Base-by-base conservation (phyloP, 2,113 vertebrate genomes). In the Hypomesus transpacificus region DNA sequence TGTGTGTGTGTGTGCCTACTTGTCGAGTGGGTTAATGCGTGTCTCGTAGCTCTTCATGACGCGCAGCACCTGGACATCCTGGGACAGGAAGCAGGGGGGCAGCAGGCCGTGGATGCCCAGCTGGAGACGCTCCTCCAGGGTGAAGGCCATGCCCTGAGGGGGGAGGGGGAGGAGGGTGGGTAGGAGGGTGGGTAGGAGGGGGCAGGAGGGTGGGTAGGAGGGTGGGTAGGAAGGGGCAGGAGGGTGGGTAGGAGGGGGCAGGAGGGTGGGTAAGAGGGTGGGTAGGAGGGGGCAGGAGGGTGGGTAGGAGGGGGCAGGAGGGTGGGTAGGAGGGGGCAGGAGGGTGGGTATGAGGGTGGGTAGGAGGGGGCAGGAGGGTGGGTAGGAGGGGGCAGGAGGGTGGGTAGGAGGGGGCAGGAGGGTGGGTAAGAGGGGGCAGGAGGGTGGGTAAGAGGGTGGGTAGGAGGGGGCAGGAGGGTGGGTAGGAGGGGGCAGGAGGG, bases 81-180 rank as follows among this genome's bases (percentile, higher is more conserved):
- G 97, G 67, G 94, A 96, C 68, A 98, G 90, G 89, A 98, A 98
- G 85, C 96, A 98, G 68, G 97, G 97, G 0, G 97, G 97, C 71
- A 99, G 91, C 71, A 98, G 92, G 74, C 97, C 97, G 0, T 99
- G 97, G 87, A 99, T 99, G 71, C 97, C 97, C 76, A 99, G 91
- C 73, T 98, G 97, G 3, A 94, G 84, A 64, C 97, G 92, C 87
- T 99, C 97, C 87, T 98, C 89, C 79, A 99, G 91, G 0, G 94
- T 98, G 83, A 99, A 99, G 9, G 95, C 97, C 97, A 98, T 98
- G 26, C 97, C 97, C 97, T 98, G 82, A 57, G 74, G 66, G 60
- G 72, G 21, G 17, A 83, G 78, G 67, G 57, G 2, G 53, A 20
- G 80, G n/a, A n/a, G n/a, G n/a, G n/a, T n/a, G n/a, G 20, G 72